Evolutionary conservation across 64 coral and sea anemone genomes (phyloP).

Genomic region (Montipora foliosa): DNA sequence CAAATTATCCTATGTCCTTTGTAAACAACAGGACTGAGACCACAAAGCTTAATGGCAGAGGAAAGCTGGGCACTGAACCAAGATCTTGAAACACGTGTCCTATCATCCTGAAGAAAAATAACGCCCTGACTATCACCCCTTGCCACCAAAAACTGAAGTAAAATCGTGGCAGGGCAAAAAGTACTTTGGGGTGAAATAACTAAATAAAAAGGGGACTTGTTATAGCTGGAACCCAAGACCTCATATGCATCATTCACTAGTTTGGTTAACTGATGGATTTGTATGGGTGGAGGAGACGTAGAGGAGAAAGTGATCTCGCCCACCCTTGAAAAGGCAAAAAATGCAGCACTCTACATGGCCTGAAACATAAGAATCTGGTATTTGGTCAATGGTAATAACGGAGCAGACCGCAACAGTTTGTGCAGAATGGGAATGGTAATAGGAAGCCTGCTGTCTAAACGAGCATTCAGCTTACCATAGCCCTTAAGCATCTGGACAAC

Average conservation of each 20-base stretch:
- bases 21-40: neutral
- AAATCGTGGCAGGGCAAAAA: constrained; percentile 16
- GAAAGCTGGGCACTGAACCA: constrained; percentile 5
- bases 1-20: neutral
- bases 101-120: neutral
- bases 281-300: neutral
- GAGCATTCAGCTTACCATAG: constrained; percentile 35
- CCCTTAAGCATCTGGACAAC: constrained; percentile 74
- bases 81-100: neutral
- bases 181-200: neutral
- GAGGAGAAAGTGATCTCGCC: neutral
- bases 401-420: constrained; percentile 9
- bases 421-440: constrained; percentile 62
- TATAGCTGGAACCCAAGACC: neutral
- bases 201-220: neutral
- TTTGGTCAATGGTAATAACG: neutral
- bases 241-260: neutral
- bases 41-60: neutral
- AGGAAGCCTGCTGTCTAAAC: constrained; percentile 57
- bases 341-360: constrained; percentile 33
- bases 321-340: neutral
- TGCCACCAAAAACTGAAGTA: neutral
- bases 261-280: neutral
- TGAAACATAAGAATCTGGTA: constrained; percentile 56
- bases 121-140: neutral